Percentiles rank a stretch among this genome's conserved stretches.
phyloP scores from a whole-genome alignment of 2,888 invertebrate genomes.

The Elegia similella region DNA sequence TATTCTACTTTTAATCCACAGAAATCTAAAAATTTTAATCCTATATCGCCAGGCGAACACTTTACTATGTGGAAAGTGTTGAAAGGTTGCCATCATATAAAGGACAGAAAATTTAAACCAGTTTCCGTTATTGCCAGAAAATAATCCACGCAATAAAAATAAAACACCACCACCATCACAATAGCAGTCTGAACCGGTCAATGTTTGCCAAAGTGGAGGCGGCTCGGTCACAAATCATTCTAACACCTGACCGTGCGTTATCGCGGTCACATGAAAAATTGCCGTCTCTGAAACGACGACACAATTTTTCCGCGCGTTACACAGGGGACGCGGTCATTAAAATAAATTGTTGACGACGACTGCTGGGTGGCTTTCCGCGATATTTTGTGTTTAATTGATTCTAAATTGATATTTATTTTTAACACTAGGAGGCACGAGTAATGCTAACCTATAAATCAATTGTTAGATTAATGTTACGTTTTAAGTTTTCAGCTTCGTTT shows the following conservation, averaged over 20 bases:
- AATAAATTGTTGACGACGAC: slow-evolving; percentile 70
- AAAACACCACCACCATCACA: background rate
- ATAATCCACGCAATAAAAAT: background rate
- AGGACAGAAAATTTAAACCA: no score
- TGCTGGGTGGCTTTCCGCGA: slow-evolving; percentile 36
- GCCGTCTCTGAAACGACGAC: slow-evolving; percentile 59
- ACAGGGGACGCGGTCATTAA: slow-evolving; percentile 61
- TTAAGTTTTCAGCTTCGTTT: no score
- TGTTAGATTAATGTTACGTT: no score
- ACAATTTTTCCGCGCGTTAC: slow-evolving; percentile 60
- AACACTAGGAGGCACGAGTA: no score
- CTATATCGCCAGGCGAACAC: no score
- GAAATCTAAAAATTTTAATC: no score
- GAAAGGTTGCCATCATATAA: no score
- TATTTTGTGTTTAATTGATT: slow-evolving; percentile 28
- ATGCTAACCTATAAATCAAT: no score
- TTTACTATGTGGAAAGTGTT: no score
- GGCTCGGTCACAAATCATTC: slow-evolving; percentile 71
- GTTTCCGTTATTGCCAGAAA: background rate
- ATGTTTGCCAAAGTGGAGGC: slow-evolving; percentile 49
- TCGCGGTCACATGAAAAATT: slow-evolving; percentile 76
- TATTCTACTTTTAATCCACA: no score
- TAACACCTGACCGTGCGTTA: slow-evolving; percentile 75
- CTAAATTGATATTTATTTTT: slow-evolving; percentile 2
- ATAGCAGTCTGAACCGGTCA: slow-evolving; percentile 31